phyloP scores from a whole-genome alignment of 2,888 invertebrate genomes.

The Lasioglossum oenotherae region DNA sequence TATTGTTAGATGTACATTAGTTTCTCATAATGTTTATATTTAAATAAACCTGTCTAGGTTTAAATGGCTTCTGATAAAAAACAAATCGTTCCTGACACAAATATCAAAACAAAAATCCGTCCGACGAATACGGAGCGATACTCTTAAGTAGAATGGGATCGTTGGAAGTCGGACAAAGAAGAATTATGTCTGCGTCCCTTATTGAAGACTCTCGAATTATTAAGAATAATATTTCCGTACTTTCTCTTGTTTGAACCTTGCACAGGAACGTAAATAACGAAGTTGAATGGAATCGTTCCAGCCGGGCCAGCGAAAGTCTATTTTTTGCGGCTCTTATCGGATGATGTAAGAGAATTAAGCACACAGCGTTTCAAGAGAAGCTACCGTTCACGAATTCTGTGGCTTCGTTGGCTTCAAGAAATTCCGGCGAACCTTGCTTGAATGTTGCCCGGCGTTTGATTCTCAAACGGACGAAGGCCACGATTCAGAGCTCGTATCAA shows the following conservation, averaged over 20 bases:
- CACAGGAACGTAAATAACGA: neutral
- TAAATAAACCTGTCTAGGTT: too few relatives aligned
- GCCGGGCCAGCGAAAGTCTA: neutral
- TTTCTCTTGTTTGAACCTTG: neutral
- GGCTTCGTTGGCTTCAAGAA: neutral
- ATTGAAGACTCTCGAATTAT: neutral
- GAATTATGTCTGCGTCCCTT: neutral
- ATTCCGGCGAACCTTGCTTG: neutral
- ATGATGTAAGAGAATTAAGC: slow-evolving; percentile 17
- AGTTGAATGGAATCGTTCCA: slow-evolving; percentile 15
- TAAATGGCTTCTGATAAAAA: too few relatives aligned
- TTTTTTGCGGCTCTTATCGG: slow-evolving; percentile 1
- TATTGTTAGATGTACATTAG: too few relatives aligned
- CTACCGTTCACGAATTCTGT: neutral
- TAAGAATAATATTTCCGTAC: neutral
- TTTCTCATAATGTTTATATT: too few relatives aligned
- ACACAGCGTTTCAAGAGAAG: neutral
- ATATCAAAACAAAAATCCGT: neutral
- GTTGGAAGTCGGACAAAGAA: neutral
- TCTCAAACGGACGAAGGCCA: neutral
- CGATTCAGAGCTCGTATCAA: neutral
- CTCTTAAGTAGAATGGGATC: neutral
- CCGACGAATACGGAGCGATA: neutral
- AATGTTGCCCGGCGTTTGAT: neutral
- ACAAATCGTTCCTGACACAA: neutral